These are phyloP conservation scores for Motacilla tschutschensis DNA, from an alignment of 2,113 vertebrate species.

Conservation along the genomic window DNA sequence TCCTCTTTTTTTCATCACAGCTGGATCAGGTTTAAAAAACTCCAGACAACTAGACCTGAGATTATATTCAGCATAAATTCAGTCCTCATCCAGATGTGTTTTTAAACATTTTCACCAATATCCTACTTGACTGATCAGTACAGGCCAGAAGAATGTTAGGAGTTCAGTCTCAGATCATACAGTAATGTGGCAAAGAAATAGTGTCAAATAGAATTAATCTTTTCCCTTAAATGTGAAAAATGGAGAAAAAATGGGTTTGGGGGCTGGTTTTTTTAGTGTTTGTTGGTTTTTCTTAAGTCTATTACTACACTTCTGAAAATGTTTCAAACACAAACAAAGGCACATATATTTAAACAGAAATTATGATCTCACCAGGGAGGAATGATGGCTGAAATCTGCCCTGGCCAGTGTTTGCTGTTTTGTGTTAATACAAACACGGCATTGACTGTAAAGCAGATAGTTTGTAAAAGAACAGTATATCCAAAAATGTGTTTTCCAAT, in stretches of 20 bases:
- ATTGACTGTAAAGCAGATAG: background rate
- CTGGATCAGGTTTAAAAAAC: background rate
- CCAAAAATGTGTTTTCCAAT: background rate
- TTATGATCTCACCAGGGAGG: slow-evolving; percentile 7
- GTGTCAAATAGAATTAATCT: background rate
- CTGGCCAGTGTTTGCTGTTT: background rate
- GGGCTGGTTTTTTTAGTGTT: fast-evolving
- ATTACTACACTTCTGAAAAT: background rate
- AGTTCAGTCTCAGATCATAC: background rate
- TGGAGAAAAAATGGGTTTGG: background rate
- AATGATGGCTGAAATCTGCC: slow-evolving; percentile 4
- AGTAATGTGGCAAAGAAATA: background rate
- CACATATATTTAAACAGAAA: background rate
- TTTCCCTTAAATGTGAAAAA: background rate
- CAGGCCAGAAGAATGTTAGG: background rate
- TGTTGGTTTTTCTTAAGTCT: background rate
- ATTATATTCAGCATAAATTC: background rate
- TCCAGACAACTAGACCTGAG: background rate
- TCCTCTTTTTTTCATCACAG: background rate
- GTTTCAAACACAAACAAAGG: background rate
- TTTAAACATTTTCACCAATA: background rate
- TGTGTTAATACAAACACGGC: background rate
- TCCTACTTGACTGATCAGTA: background rate
- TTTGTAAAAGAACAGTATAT: background rate
- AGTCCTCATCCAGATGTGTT: background rate